These are phyloP conservation scores for Nebria brevicollis DNA, from an alignment of 2,888 invertebrate species.

Conservation along the genomic window DNA sequence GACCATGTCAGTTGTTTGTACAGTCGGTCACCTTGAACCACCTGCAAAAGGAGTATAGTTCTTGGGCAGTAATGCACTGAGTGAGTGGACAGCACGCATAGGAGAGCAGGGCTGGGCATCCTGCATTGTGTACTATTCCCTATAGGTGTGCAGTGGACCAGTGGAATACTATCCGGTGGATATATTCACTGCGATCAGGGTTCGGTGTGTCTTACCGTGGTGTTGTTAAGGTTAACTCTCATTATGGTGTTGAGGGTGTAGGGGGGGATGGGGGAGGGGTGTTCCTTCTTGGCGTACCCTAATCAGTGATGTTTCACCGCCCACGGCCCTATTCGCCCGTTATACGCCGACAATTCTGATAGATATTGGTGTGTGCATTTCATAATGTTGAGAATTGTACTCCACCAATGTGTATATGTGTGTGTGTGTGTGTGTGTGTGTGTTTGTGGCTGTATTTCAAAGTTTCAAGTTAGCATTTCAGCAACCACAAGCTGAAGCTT, in stretches of 20 bases:
- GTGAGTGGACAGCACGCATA: slow-evolving; percentile 55
- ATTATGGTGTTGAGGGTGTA: slow-evolving; percentile 56
- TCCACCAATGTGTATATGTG: background rate
- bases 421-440: background rate
- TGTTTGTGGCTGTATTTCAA: background rate
- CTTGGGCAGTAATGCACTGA: slow-evolving; percentile 48
- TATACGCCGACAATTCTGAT: background rate
- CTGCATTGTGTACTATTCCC: slow-evolving; percentile 57
- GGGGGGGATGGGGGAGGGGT: slow-evolving; percentile 8
- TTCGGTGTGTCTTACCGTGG: slow-evolving; percentile 51
- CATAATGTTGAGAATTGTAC: background rate
- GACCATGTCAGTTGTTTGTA: slow-evolving; percentile 56
- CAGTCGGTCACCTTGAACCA: slow-evolving; percentile 48
- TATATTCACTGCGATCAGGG: slow-evolving; percentile 43
- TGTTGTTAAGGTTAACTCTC: slow-evolving; percentile 60
- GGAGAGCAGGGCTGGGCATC: slow-evolving; percentile 55
- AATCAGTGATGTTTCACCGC: slow-evolving; percentile 51
- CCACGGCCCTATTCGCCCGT: background rate
- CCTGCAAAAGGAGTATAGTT: background rate
- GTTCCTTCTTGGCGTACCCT: slow-evolving; percentile 49
- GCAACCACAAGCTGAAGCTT: background rate
- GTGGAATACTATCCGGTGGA: slow-evolving; percentile 43
- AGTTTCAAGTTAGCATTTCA: background rate
- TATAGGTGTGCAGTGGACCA: slow-evolving; percentile 56
- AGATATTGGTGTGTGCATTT: slow-evolving; percentile 16